Evolutionary conservation across 2,113 vertebrate genomes (phyloP).

Genomic region (Hippolais icterina): DNA sequence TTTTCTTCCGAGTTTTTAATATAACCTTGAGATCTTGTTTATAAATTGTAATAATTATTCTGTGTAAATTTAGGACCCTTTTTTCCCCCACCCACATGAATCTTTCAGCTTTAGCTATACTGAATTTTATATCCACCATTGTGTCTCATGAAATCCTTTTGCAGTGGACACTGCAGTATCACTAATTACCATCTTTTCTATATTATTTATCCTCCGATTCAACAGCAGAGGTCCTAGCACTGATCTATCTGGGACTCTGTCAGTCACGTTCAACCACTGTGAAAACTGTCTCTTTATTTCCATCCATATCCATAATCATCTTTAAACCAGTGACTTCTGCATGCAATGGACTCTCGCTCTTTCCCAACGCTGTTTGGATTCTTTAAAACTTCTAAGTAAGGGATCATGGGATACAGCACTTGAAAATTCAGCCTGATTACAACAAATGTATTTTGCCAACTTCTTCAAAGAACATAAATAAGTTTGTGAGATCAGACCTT

Average conservation of each 20-base stretch:
- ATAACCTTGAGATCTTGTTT: neutral
- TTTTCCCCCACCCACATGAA: accelerated
- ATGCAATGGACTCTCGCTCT: accelerated
- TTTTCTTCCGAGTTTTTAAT: neutral
- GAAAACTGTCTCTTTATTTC: neutral
- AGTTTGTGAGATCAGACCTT: neutral
- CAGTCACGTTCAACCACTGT: neutral
- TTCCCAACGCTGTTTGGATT: neutral
- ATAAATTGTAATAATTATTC: neutral
- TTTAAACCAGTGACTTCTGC: neutral
- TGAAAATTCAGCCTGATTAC: neutral
- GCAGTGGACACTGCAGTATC: neutral
- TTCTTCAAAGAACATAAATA: neutral
- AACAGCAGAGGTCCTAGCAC: neutral
- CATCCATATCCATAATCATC: neutral
- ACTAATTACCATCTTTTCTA: neutral
- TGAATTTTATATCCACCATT: neutral
- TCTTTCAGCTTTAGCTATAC: neutral
- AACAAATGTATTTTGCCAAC: neutral
- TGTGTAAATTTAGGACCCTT: neutral
- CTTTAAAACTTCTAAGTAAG: neutral
- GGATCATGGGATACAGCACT: neutral
- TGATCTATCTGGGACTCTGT: neutral
- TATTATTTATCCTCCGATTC: neutral
- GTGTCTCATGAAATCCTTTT: neutral